Evolutionary conservation across 1,140 invertebrate genomes (phyloP), one percentile per base, ranked within the genome.

Genomic region (Drosophila leontia): DNA sequence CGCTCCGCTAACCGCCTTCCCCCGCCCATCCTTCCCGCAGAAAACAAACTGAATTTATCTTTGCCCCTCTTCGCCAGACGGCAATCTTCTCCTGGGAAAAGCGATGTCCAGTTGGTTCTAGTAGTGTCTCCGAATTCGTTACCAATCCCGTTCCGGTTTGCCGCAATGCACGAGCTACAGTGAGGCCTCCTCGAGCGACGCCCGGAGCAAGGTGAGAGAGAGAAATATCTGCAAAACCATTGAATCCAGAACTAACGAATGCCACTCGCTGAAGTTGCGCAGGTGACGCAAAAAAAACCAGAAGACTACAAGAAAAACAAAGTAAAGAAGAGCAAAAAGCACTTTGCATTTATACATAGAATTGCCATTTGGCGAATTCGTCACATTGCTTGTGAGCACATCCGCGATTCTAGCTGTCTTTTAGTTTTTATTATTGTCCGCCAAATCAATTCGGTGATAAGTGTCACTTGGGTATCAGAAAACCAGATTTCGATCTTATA

Each of bases 251-350:
- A 55, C 32, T 34, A 67, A 23, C 57, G 57, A 62, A 12, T 67
- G 55, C 56, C 55, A 72, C 70, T 74, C 70, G 70, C 68, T 72
- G 32, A 74, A 72, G 68, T 71, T 50, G 53, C 37, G 35, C 44
- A 50, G 29, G 42, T 71, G 51, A 59, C 69, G 69, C 70, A 72
- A 71, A 72, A 64, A 56, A 61, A 15, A 39, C 32, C 6, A 32
- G 11, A 47, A 41, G 9, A 12, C 19, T 15, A 6, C 15, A 32
- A 42, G 8, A 37, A 63, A 58, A 64, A 11, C 61, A 64, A 35
- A 58, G 17, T 17, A 26, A 70, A 51, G 26, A 48, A 47, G 7
- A 45, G 32, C 42, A 48, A 53, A 47, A 41, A 47, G 50, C 68
- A 48, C 41, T 71, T 70, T 70, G 64, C 68, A 71, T 59, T 71